Conservation (phyloP, 2,888 invertebrate species). For the Ochropleura plecta region DNA sequence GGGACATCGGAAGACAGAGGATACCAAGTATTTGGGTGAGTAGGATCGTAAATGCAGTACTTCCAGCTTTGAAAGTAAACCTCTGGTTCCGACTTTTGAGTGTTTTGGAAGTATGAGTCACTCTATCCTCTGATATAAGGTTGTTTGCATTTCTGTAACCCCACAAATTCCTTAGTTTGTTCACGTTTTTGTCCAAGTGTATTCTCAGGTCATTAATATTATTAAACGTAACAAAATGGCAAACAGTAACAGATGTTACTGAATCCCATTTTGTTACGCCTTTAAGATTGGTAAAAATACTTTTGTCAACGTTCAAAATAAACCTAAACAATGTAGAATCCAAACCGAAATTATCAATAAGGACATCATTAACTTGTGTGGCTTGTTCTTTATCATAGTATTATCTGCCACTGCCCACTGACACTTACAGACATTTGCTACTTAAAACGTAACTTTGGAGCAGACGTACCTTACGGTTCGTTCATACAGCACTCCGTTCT, state of each 20-base stretch:
- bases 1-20: constrained; percentile 76
- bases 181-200: too few species aligned
- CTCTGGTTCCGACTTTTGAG: neutral
- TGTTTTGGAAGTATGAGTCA: neutral
- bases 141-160: neutral
- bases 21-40: constrained; percentile 80
- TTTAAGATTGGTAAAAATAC: neutral
- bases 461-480: neutral
- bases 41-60: neutral
- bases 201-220: too few species aligned
- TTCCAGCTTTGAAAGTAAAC: neutral
- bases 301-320: neutral
- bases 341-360: neutral
- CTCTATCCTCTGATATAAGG: neutral
- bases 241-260: too few species aligned
- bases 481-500: too few species aligned
- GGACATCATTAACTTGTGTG: neutral
- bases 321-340: neutral
- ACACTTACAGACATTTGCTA: neutral
- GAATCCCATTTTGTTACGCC: neutral
- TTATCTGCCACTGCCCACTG: neutral
- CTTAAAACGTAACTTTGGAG: neutral
- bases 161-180: too few species aligned
- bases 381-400: neutral
- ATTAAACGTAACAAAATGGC: too few species aligned